phyloP scores from a whole-genome alignment of 2,113 vertebrate genomes.

The Epinephelus fuscoguttatus region DNA sequence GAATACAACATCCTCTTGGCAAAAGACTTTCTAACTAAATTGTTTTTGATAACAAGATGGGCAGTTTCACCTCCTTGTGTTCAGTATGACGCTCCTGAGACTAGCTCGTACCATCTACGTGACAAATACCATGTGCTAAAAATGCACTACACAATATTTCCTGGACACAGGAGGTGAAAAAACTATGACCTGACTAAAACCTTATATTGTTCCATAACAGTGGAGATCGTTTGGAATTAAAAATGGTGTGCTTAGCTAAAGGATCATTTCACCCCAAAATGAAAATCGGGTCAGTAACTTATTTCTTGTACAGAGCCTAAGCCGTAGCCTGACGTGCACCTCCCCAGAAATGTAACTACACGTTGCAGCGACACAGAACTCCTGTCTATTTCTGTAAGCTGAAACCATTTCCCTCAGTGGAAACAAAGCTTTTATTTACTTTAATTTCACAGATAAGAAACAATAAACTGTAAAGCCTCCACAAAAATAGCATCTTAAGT shows the following conservation, averaged over 20 bases:
- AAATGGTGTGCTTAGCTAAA: constrained; percentile 12
- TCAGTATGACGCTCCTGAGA: constrained; percentile 31
- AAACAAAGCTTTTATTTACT: no score
- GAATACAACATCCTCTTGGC: constrained; percentile 13
- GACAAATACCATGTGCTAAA: constrained; percentile 20
- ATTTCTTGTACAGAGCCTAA: background rate
- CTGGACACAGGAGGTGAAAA: constrained; percentile 13
- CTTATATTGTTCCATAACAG: background rate
- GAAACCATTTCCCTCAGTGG: no score
- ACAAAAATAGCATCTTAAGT: no score
- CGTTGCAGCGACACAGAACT: no score
- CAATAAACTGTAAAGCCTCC: no score
- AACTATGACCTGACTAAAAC: background rate
- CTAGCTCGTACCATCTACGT: constrained; percentile 39
- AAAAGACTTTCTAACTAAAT: background rate
- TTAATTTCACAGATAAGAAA: no score
- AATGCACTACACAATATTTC: constrained; percentile 3
- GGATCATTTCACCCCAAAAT: constrained; percentile 31
- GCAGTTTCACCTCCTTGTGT: constrained; percentile 19
- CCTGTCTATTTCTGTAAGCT: no score
- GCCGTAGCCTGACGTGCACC: no score
- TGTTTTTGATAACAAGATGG: background rate
- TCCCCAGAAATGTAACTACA: no score
- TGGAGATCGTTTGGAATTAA: background rate
- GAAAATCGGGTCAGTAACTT: background rate